phyloP scores from a whole-genome alignment of 2,797 vertebrate genomes.

The Catamblyrhynchus diadema region DNA sequence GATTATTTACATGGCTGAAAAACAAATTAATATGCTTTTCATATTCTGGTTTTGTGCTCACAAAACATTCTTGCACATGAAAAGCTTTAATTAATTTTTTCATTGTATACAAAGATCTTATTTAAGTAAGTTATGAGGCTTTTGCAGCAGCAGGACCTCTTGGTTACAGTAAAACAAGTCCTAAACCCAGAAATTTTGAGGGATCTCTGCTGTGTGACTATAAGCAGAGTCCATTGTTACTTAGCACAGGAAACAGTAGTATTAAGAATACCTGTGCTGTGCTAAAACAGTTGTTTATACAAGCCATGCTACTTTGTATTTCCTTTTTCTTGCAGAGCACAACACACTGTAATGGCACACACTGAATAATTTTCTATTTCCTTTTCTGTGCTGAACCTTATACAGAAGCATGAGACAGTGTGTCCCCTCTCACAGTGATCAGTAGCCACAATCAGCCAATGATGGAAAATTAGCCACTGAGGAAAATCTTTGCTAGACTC shows the following conservation, averaged over 20 bases:
- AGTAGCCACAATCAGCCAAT: rapidly evolving
- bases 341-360: background rate
- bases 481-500: background rate
- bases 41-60: background rate
- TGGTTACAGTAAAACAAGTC: background rate
- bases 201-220: background rate
- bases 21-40: background rate
- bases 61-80: background rate
- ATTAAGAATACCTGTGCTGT: background rate
- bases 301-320: background rate
- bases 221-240: background rate
- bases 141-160: background rate
- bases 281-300: background rate
- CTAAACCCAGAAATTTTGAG: background rate
- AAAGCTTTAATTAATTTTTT: background rate
- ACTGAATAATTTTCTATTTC: background rate
- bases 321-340: background rate
- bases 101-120: background rate
- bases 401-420: background rate
- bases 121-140: background rate
- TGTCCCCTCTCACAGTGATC: background rate
- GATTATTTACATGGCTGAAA: background rate
- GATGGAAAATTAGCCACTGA: background rate
- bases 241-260: background rate
- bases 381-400: background rate